Conservation (phyloP, 2,888 invertebrate genomes). For the Troglohyphantes excavatus region DNA sequence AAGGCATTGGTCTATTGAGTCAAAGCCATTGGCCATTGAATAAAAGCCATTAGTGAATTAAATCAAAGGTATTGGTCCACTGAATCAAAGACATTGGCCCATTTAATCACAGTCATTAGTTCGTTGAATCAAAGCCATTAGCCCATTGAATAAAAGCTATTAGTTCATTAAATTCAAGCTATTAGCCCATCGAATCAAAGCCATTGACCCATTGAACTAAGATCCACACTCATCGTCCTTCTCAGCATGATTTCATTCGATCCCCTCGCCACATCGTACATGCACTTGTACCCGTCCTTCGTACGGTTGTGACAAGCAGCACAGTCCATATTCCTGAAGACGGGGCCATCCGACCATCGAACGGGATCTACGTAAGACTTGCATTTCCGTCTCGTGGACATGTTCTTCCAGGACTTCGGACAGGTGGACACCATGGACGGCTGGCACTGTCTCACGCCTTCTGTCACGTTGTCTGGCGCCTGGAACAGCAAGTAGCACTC, state of each 20-base stretch:
- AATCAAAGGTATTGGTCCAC: too few relatives aligned
- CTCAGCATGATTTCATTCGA: constrained; percentile 38
- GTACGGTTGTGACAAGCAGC: constrained; percentile 54
- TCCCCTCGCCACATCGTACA: constrained; percentile 21
- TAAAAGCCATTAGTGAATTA: too few relatives aligned
- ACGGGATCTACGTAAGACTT: constrained; percentile 69
- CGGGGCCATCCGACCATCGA: constrained; percentile 31
- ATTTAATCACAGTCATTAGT: too few relatives aligned
- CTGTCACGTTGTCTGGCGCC: background rate
- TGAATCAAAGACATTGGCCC: too few relatives aligned
- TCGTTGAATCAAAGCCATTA: too few relatives aligned
- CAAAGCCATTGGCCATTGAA: too few relatives aligned
- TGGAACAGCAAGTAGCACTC: constrained; percentile 56
- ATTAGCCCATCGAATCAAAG: background rate
- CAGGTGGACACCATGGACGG: constrained; percentile 50
- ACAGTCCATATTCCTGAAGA: constrained; percentile 57
- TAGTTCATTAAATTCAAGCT: background rate
- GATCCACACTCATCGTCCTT: constrained; percentile 45
- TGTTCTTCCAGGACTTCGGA: constrained; percentile 46
- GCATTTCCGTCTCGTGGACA: constrained; percentile 37
- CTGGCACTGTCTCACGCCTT: constrained; percentile 38
- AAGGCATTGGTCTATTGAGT: constrained; percentile 54
- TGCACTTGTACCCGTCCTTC: constrained; percentile 9
- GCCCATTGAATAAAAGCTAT: too few relatives aligned
- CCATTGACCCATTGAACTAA: constrained; percentile 56